Evolutionary conservation across 1,140 invertebrate genomes (phyloP).

Genomic region (Heliconius congener): DNA sequence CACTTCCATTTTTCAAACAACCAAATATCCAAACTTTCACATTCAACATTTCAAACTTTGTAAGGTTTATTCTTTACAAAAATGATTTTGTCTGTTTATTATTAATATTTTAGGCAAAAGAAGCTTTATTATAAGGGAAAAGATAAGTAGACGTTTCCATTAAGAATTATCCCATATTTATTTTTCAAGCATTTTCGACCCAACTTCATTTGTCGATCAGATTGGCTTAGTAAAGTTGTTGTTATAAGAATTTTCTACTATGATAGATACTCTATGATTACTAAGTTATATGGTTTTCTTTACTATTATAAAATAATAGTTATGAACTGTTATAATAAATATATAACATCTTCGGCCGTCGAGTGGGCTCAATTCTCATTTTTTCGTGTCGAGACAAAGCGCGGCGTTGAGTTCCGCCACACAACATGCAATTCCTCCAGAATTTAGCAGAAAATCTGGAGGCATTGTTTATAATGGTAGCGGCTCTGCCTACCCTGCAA

Average conservation of each 20-base stretch:
- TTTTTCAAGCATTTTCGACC: neutral
- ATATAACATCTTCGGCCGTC: too few species aligned
- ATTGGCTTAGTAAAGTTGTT: neutral
- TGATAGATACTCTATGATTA: neutral
- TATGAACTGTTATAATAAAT: too few species aligned
- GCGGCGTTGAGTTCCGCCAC: too few species aligned
- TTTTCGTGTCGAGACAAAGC: too few species aligned
- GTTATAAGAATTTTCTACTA: neutral
- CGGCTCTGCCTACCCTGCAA: too few species aligned
- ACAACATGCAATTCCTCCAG: too few species aligned
- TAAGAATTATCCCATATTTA: neutral
- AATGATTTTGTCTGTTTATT: neutral
- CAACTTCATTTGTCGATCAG: neutral
- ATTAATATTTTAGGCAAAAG: neutral
- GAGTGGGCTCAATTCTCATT: too few species aligned
- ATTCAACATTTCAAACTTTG: constrained; percentile 1
- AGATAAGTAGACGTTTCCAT: constrained; percentile 5
- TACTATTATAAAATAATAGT: neutral
- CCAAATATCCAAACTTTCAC: neutral
- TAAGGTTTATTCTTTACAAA: neutral
- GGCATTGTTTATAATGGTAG: too few species aligned
- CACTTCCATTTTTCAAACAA: constrained; percentile 3
- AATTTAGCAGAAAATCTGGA: too few species aligned
- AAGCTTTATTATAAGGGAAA: neutral
- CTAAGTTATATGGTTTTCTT: neutral